A percentile compares a stretch with the other conserved stretches of the same genome.
These are phyloP conservation scores for Tipula vernalis DNA, from an alignment of 2,888 invertebrate genomes.

Conservation along the genomic window DNA sequence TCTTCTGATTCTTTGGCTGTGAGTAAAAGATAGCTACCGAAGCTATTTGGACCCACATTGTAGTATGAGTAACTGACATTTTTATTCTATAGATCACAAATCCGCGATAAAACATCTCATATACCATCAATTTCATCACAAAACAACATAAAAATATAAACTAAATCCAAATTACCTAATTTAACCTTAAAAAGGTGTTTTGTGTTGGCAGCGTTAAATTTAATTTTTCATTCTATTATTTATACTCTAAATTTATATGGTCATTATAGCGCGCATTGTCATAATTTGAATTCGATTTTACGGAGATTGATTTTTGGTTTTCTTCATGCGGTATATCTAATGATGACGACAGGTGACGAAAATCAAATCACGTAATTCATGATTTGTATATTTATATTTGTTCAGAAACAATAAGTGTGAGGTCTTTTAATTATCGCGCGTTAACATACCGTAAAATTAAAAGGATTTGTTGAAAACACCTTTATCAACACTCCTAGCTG, in stretches of 20 bases:
- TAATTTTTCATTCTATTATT: neutral
- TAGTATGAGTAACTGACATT: too few species aligned
- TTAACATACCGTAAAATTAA: neutral
- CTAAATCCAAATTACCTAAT: neutral
- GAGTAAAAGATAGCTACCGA: too few species aligned
- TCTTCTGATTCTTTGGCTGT: too few species aligned
- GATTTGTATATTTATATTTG: neutral
- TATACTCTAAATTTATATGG: neutral
- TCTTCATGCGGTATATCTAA: neutral
- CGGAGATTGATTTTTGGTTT: neutral
- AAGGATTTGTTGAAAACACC: neutral
- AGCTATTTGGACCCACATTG: too few species aligned
- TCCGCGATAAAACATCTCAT: too few species aligned
- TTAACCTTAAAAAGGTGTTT: neutral
- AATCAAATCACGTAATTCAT: neutral
- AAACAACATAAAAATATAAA: neutral
- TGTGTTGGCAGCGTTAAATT: neutral
- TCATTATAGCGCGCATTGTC: neutral
- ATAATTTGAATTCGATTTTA: neutral
- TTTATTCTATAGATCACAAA: too few species aligned
- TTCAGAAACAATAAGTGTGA: neutral
- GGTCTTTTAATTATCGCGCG: neutral
- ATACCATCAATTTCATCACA: neutral
- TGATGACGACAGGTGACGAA: neutral
- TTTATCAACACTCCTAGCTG: neutral